Percentiles rank a stretch among this genome's conserved stretches.
These are phyloP conservation scores for Lacanobia wlatinum DNA, from an alignment of 2,888 invertebrate species.

Conservation along the genomic window DNA sequence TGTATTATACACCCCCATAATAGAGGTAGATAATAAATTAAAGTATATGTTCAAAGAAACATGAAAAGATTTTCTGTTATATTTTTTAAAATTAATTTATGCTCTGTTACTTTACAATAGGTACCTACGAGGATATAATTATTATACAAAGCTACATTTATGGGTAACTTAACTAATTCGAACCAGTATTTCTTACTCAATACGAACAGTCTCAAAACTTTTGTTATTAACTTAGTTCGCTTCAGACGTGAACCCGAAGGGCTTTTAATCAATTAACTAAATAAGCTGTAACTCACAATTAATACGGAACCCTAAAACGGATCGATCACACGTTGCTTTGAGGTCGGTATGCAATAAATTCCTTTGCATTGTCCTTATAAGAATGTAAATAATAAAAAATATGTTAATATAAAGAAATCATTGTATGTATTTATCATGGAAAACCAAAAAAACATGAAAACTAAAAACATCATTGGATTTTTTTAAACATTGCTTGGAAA, in stretches of 20 bases:
- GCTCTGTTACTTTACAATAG: no score
- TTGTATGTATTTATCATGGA: background rate
- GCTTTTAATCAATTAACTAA: conserved; percentile 54
- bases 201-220: conserved; percentile 24
- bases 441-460: background rate
- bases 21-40: no score
- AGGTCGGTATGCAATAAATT: conserved; percentile 19
- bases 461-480: background rate
- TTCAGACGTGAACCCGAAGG: conserved; percentile 19
- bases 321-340: conserved; percentile 33
- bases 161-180: background rate
- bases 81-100: no score
- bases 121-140: no score
- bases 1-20: no score
- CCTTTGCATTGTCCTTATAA: conserved; percentile 15
- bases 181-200: conserved; percentile 20
- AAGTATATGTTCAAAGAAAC: no score
- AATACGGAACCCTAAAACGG: conserved; percentile 27
- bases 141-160: background rate
- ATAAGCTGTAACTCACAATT: conserved; percentile 35
- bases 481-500: no score
- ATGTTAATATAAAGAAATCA: no score
- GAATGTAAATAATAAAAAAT: no score
- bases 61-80: no score
- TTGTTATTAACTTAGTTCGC: conserved; percentile 42